Base-by-base conservation (phyloP, 2,888 invertebrate genomes). In the Eupithecia centaureata region DNA sequence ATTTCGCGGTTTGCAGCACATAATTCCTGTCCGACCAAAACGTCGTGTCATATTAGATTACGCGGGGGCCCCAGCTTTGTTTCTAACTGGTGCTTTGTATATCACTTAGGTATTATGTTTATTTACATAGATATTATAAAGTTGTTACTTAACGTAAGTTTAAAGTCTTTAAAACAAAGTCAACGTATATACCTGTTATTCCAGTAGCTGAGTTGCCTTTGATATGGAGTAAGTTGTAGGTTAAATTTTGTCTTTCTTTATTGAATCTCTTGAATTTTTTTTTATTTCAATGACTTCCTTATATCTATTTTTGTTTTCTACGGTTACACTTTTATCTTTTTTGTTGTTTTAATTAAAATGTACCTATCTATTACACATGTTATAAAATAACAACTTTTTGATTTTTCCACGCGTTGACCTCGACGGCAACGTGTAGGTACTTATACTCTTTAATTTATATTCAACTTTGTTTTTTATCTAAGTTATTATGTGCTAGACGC, bases 31-130 rank as follows among this genome's bases (percentile, higher is more conserved):
- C 68, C 76, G 77, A 77, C 79, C 79, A 76, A 85, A 84, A 84
- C 84, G 82, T 85, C 82, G 35, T 35, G 76, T 73, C 77, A 72
- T 84, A 81, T 82, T 73, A 76, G 74, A 75, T 66, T 84, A 54
- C 69, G 57, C 77, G 71, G 68, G 72, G 74, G 70, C 75, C 71
- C 71, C 70, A 65, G 67, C 77, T 80, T 84, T 82, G 80, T 83
- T 79, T 70, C 61, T 76, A 22, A 28, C 33, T 35, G 10, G 58
- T 70, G 69, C 62, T 63, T 2, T 68, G 61, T 18, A 15, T 59
- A 61, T 27, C 47, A 30, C 22, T 57, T 25, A 57, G n/a, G n/a
- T n/a, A n/a, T n/a, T n/a, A n/a, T n/a, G n/a, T n/a, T n/a, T n/a
- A n/a, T n/a, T n/a, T n/a, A n/a, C n/a, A n/a, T n/a, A n/a, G n/a